Conservation (phyloP, 2,113 vertebrate species). For the Zapornia atra region DNA sequence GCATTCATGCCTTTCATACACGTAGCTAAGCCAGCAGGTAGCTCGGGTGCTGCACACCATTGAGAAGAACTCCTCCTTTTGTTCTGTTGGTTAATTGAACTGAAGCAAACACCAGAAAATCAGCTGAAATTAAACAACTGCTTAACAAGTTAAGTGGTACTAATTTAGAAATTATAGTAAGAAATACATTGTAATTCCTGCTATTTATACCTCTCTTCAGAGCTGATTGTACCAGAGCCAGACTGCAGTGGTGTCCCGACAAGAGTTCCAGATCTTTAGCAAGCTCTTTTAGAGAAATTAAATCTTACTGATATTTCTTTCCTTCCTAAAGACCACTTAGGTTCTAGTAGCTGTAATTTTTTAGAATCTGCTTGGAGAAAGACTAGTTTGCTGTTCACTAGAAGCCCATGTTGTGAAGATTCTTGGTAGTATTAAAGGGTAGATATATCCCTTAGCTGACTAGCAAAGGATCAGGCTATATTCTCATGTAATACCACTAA, state of each 20-base stretch:
- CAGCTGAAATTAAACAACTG: slow-evolving; percentile 44
- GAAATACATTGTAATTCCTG: slow-evolving; percentile 48
- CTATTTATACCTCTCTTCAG: slow-evolving; percentile 21
- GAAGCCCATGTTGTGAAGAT: neutral
- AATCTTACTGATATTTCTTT: neutral
- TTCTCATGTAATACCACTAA: neutral
- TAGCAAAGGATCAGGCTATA: neutral
- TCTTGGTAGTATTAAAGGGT: slow-evolving; percentile 5
- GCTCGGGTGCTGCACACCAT: slow-evolving; percentile 33
- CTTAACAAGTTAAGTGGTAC: slow-evolving; percentile 34
- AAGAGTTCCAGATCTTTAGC: slow-evolving; percentile 38
- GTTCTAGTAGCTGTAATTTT: neutral
- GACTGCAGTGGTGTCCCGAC: slow-evolving; percentile 72
- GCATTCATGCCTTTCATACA: slow-evolving; percentile 10
- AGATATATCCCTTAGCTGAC: neutral
- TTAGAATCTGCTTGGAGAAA: slow-evolving; percentile 9
- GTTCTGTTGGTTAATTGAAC: slow-evolving; percentile 60
- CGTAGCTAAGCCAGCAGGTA: neutral
- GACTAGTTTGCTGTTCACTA: neutral
- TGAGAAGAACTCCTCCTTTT: slow-evolving; percentile 68
- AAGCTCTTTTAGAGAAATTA: neutral
- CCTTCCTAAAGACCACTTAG: neutral
- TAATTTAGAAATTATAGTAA: slow-evolving; percentile 12
- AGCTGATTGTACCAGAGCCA: slow-evolving; percentile 54
- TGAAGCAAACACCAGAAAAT: slow-evolving; percentile 18